Evolutionary conservation across 2,888 invertebrate genomes (phyloP).

Genomic region (Venusia cambrica): DNA sequence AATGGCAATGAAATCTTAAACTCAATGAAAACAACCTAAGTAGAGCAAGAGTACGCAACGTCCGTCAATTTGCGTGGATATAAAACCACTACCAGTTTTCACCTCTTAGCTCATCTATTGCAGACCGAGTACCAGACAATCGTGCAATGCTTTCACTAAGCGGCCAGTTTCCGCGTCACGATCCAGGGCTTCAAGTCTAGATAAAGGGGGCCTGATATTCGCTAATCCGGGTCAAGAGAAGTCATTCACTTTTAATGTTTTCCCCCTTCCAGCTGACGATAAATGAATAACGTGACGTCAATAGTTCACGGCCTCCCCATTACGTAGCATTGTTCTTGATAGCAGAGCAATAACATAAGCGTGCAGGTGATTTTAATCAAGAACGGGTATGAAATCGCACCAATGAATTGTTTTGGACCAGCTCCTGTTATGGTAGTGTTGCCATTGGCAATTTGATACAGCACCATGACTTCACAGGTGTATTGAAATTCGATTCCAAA

Average conservation of each 20-base stretch:
- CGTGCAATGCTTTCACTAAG: conserved; percentile 71
- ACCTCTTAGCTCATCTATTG: conserved; percentile 12
- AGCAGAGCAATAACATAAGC: conserved; percentile 36
- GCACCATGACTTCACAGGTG: neutral
- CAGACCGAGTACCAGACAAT: conserved; percentile 56
- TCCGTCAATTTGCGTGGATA: conserved; percentile 7
- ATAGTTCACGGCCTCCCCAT: conserved; percentile 52
- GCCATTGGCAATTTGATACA: conserved; percentile 1
- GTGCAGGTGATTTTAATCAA: conserved; percentile 24
- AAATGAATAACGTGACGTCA: conserved; percentile 60
- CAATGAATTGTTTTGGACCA: conserved; percentile 1
- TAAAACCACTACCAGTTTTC: conserved; percentile 4
- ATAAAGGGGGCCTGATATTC: conserved; percentile 61
- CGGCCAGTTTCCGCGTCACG: conserved; percentile 73
- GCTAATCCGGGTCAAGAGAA: conserved; percentile 68
- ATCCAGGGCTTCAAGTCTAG: conserved; percentile 71
- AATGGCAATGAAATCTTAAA: too few relatives aligned
- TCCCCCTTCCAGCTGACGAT: conserved; percentile 52
- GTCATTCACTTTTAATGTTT: conserved; percentile 69
- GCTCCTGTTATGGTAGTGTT: neutral
- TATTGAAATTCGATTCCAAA: conserved; percentile 39
- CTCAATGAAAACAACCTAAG: neutral
- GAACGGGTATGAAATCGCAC: conserved; percentile 6
- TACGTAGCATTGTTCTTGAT: conserved; percentile 47
- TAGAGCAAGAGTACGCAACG: neutral